phyloP scores from a whole-genome alignment of 2,797 vertebrate genomes.

The Intellagama lesueurii region DNA sequence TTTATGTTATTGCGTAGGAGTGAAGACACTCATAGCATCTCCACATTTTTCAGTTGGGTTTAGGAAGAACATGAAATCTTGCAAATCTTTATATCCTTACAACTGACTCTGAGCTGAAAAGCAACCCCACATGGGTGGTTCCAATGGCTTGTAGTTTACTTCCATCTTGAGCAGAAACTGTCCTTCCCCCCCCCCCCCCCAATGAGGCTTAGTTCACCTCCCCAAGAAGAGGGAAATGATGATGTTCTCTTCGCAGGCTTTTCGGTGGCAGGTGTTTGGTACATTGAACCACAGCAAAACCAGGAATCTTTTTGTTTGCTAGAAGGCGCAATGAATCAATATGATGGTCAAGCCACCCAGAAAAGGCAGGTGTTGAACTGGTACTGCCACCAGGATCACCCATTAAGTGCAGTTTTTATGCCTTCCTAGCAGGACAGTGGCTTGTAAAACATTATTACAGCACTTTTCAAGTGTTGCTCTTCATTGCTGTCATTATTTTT shows the following conservation, averaged over 20 bases:
- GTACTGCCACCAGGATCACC: not conserved
- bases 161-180: not conserved
- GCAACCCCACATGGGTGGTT: too few species aligned
- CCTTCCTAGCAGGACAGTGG: not conserved
- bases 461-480: not conserved
- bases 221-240: not conserved
- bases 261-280: not conserved
- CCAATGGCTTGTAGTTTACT: not conserved
- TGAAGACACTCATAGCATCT: too few species aligned
- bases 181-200: too few species aligned
- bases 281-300: not conserved
- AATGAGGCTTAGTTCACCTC: not conserved
- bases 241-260: not conserved
- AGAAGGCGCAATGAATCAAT: not conserved
- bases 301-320: not conserved
- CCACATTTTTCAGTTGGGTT: too few species aligned
- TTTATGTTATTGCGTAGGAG: too few species aligned
- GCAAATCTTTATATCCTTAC: too few species aligned
- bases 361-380: constrained; percentile 6
- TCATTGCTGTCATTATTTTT: not conserved
- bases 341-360: not conserved
- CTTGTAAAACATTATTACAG: not conserved
- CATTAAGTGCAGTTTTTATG: not conserved
- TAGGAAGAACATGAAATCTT: too few species aligned
- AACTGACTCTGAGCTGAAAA: not conserved